These are phyloP conservation scores for Oscheius sp. DNA, from an alignment of 2,888 invertebrate genomes.

Conservation along the genomic window DNA sequence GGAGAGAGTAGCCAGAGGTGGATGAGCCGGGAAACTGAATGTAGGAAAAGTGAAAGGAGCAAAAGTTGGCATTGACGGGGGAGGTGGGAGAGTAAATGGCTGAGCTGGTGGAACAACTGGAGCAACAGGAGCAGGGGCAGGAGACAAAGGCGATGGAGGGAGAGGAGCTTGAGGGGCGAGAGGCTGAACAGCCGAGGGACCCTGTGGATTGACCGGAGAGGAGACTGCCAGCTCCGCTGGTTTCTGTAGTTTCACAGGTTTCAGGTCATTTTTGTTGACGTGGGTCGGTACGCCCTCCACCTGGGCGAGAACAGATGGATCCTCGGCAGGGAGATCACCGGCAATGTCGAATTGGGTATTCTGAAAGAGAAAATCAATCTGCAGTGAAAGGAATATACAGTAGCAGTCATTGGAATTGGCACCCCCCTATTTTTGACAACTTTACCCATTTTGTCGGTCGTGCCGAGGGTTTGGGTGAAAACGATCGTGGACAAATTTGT, in stretches of 20 bases:
- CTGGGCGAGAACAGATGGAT: conserved; percentile 35
- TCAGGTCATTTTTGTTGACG: conserved; percentile 34
- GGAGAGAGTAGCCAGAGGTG: conserved; percentile 38
- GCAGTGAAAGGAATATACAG: not conserved
- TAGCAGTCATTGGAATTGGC: no score
- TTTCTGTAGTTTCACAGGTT: conserved; percentile 38
- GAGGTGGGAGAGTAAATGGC: not conserved
- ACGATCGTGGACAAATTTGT: no score
- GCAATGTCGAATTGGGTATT: conserved; percentile 35
- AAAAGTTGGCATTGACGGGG: conserved; percentile 1
- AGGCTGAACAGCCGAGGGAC: conserved; percentile 17
- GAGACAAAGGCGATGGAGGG: not conserved
- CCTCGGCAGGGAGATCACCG: conserved; percentile 35
- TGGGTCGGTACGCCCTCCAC: conserved; percentile 35
- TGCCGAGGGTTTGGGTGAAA: no score
- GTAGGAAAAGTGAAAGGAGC: conserved; percentile 41
- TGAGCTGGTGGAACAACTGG: not conserved
- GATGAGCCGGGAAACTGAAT: conserved; percentile 47
- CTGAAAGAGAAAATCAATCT: conserved; percentile 12
- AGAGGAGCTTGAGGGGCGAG: not conserved
- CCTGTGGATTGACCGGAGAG: conserved; percentile 16
- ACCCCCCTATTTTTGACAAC: no score
- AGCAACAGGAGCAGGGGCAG: not conserved
- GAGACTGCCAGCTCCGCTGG: conserved; percentile 20
- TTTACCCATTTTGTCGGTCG: no score